Evolutionary conservation across 2,797 vertebrate genomes (phyloP), one percentile per base, ranked within the genome.

Genomic region (Myripristis murdjan): DNA sequence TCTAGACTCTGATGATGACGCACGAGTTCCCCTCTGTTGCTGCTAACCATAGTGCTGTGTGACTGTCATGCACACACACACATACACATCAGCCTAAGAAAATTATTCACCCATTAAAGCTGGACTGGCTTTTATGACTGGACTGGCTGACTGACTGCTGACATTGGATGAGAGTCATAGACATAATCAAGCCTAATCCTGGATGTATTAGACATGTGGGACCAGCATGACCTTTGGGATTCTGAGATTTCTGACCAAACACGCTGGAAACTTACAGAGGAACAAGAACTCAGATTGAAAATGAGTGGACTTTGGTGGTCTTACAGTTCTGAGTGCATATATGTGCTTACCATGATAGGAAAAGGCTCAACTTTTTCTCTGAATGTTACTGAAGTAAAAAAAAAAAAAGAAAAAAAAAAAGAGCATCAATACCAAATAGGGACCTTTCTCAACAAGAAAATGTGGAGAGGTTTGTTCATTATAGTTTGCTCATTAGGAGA

Each of bases 11-110:
- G n/a, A n/a, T 75, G 81, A 79, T 89, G 90, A 91, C 85, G 67
- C 87, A 90, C 68, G 82, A 39, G 52, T 90, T 89, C 87, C 83
- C 71, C 74, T 76, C 60, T 75, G 69, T 80, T 87, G 83, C 87
- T 82, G 64, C 65, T 71, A 80, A 81, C 67, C 71, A 57, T 23
- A 46, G 77, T 63, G 78, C 65, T 59, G 60, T 61, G 57, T 77
- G 59, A 55, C 63, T 15, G 62, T 47, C 4, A 15, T 61, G 49
- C 65, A 58, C 47, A n/a, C n/a, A n/a, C n/a, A n/a, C n/a, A n/a
- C n/a, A n/a, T n/a, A 41, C 67, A 64, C 77, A 59, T 24, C 69
- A 59, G 75, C 86, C 81, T 81, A 46, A 60, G 56, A 75, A 69
- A 82, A 77, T n/a, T 9, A 67, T 68, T 59, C 62, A 73, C 64